A percentile compares a stretch with the other conserved stretches of the same genome.
These are phyloP conservation scores for Myotis myotis DNA, from an alignment of 2,797 vertebrate genomes.

Conservation along the genomic window DNA sequence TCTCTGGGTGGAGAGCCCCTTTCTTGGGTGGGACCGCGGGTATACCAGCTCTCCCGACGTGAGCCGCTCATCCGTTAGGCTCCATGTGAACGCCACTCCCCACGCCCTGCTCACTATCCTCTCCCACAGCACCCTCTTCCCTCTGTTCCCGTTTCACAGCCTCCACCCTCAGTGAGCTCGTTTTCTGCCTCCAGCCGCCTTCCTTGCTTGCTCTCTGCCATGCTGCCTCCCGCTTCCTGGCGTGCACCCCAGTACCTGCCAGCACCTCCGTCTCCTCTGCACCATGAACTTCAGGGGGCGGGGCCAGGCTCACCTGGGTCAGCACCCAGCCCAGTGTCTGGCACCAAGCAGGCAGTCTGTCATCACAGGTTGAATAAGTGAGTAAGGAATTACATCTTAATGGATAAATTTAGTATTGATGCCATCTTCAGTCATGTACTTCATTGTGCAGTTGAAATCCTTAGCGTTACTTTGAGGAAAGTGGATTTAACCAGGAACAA, in stretches of 20 bases:
- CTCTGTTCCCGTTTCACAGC: background rate
- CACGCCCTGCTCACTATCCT: background rate
- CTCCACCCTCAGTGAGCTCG: background rate
- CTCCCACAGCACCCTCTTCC: background rate
- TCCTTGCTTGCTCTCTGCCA: fast-evolving
- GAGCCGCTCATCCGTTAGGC: background rate
- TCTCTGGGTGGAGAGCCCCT: background rate
- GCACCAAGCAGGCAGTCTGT: background rate
- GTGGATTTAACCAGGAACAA: background rate
- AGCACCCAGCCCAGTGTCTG: background rate
- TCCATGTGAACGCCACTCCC: background rate
- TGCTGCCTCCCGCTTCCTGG: background rate
- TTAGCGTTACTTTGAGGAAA: background rate
- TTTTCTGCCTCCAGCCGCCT: background rate
- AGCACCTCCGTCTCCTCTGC: fast-evolving
- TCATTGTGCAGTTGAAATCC: background rate
- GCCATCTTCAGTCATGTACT: background rate
- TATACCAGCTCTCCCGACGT: background rate
- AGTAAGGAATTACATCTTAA: background rate
- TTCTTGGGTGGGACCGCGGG: fast-evolving
- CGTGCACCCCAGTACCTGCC: too few species aligned
- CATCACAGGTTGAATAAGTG: background rate
- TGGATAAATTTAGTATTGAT: fast-evolving
- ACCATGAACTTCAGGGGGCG: fast-evolving
- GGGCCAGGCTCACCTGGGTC: background rate